Conservation (phyloP, 2,113 vertebrate genomes). For the Pomatostomus ruficeps region DNA sequence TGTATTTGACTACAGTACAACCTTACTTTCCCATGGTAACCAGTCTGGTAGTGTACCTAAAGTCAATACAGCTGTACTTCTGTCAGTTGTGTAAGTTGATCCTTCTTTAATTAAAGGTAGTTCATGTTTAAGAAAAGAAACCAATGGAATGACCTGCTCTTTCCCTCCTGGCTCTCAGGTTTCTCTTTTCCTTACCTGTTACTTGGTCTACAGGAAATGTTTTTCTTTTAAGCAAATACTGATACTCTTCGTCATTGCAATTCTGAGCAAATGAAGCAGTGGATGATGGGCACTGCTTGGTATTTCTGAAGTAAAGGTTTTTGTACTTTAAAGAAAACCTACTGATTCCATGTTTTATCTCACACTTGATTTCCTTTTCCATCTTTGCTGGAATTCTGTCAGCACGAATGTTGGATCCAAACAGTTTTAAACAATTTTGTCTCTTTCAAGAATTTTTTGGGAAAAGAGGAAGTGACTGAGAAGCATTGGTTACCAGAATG, state of each 20-base stretch:
- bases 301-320: slow-evolving; percentile 27
- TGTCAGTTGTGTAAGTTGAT: slow-evolving; percentile 18
- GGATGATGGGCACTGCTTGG: background rate
- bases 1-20: background rate
- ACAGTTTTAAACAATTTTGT: background rate
- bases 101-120: slow-evolving; percentile 31
- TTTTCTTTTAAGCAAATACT: background rate
- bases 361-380: background rate
- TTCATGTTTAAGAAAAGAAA: slow-evolving; percentile 42
- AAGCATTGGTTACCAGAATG: background rate
- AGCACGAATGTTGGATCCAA: background rate
- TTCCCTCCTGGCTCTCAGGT: background rate
- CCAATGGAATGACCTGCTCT: background rate
- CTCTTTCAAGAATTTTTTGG: background rate
- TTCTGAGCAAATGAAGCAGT: background rate
- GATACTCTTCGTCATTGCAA: background rate
- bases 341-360: background rate
- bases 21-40: background rate
- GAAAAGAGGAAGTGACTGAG: background rate
- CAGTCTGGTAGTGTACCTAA: background rate
- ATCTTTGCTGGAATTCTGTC: background rate
- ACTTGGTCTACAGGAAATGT: background rate
- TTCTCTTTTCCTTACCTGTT: slow-evolving; percentile 10
- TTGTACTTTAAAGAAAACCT: background rate
- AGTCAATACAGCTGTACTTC: background rate